Percentiles rank a stretch among this genome's conserved stretches.
These are phyloP conservation scores for Hyposoter dolosus DNA, from an alignment of 2,888 invertebrate genomes.

Conservation along the genomic window DNA sequence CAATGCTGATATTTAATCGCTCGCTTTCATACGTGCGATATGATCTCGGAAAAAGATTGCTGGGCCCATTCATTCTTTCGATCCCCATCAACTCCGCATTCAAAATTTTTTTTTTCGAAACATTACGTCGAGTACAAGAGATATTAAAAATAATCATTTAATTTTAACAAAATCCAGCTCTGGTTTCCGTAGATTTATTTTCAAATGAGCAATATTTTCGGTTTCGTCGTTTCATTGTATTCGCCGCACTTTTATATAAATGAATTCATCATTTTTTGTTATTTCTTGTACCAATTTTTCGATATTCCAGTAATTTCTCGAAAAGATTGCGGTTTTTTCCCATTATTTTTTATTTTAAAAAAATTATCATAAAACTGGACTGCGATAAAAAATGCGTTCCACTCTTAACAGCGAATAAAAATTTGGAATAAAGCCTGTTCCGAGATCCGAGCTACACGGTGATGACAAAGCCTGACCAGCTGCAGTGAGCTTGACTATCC, in stretches of 20 bases:
- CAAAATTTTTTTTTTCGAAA: constrained; percentile 1
- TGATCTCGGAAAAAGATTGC: constrained; percentile 29
- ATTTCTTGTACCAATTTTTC: not conserved
- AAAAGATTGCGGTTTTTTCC: not conserved
- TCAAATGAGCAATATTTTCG: not conserved
- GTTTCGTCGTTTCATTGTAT: not conserved
- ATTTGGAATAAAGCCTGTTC: not conserved
- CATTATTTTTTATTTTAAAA: not conserved
- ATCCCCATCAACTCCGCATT: constrained; percentile 16
- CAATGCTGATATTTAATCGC: constrained; percentile 50
- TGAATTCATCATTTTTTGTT: not conserved
- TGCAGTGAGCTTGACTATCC: constrained; percentile 1
- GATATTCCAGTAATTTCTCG: not conserved
- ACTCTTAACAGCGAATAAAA: not conserved
- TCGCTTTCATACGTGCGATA: constrained; percentile 25
- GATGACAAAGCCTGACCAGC: constrained; percentile 14
- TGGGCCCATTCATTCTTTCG: not conserved
- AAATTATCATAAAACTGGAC: not conserved
- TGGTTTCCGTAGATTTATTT: not conserved
- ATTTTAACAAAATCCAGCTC: not conserved
- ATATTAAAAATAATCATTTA: not conserved
- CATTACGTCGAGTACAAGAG: not conserved
- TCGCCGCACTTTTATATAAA: not conserved
- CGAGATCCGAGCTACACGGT: not conserved
- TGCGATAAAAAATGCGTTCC: not conserved